Percentiles rank a stretch among this genome's conserved stretches.
These are phyloP conservation scores for Crossaster papposus DNA, from an alignment of 53 echinoderm and acorn worm species.

Conservation along the genomic window DNA sequence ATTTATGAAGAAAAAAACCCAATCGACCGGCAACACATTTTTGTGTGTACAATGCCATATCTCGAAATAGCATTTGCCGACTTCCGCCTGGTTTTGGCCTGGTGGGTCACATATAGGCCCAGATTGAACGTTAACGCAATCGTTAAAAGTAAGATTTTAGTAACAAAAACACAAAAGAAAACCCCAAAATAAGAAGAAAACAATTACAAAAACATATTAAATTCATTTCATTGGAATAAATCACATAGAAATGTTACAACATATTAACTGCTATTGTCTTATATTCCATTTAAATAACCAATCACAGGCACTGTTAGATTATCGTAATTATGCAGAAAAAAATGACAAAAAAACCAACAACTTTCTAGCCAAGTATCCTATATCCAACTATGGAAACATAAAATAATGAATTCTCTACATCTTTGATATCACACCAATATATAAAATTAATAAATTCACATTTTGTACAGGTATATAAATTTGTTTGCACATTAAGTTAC, in stretches of 20 bases:
- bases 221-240: constrained; percentile 20
- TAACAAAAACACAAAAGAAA: neutral
- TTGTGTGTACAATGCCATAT: no score
- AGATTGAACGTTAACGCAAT: no score
- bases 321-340: constrained; percentile 6
- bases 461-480: constrained; percentile 48
- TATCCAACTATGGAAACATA: constrained; percentile 56
- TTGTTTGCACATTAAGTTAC: constrained; percentile 44
- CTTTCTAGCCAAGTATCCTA: constrained; percentile 4
- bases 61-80: no score
- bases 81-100: no score
- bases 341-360: constrained; percentile 2
- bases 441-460: constrained; percentile 63
- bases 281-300: constrained; percentile 1
- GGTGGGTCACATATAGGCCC: no score
- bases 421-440: constrained; percentile 50
- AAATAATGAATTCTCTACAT: constrained; percentile 53
- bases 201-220: neutral
- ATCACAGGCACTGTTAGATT: constrained; percentile 53
- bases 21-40: no score
- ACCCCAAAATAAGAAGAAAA: neutral
- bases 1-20: no score
- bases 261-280: neutral
- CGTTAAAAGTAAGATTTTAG: no score
- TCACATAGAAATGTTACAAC: constrained; percentile 18